Percentiles rank a stretch among this genome's conserved stretches.
Conservation (phyloP, 2,888 invertebrate genomes). For the Cataglyphis rosenhaueri region DNA sequence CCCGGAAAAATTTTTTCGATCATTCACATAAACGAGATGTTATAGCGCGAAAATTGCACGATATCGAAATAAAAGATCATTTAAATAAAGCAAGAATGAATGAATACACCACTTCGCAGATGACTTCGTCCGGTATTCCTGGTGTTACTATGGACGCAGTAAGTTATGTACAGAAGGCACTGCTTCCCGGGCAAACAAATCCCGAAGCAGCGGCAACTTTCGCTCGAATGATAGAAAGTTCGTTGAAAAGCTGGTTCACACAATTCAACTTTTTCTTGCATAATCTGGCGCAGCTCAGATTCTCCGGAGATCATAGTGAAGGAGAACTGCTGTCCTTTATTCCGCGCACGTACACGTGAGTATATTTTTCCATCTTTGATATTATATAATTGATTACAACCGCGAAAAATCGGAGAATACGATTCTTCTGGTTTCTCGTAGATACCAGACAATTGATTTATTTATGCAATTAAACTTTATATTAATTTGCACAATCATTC, state of each 20-base stretch:
- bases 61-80: conserved; percentile 77
- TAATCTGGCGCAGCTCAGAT: conserved; percentile 97
- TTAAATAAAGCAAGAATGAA: conserved; percentile 78
- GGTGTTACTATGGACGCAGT: conserved; percentile 97
- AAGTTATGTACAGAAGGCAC: conserved; percentile 95
- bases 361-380: conserved; percentile 66
- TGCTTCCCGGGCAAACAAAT: conserved; percentile 95
- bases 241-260: conserved; percentile 96
- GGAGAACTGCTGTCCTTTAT: conserved; percentile 96
- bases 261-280: conserved; percentile 99
- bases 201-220: conserved; percentile 98
- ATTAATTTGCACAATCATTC: conserved; percentile 57
- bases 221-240: conserved; percentile 97
- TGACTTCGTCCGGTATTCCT: conserved; percentile 96
- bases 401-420: not conserved
- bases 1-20: conserved; percentile 53
- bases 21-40: conserved; percentile 53
- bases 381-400: not conserved
- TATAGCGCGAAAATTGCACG: conserved; percentile 71
- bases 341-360: conserved; percentile 96
- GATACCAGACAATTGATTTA: not conserved
- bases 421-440: not conserved
- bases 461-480: not conserved
- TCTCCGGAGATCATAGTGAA: conserved; percentile 94
- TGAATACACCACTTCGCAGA: conserved; percentile 87